These are phyloP conservation scores for Calycopis cecrops DNA, from an alignment of 1,140 invertebrate genomes.

Conservation along the genomic window DNA sequence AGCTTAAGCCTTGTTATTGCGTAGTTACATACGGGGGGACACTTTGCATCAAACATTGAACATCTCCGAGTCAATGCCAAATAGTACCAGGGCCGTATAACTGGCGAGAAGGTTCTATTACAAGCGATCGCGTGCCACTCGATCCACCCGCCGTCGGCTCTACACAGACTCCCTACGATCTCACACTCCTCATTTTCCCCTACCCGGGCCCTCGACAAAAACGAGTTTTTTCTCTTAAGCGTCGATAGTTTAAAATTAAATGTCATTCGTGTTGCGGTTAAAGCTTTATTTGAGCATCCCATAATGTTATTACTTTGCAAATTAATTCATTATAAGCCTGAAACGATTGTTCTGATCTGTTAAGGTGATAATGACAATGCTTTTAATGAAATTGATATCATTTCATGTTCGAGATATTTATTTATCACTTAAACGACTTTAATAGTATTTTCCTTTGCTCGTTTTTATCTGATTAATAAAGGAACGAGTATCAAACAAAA, in stretches of 20 bases:
- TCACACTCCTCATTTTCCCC: conserved; percentile 38
- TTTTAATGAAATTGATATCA: conserved; percentile 68
- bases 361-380: conserved; percentile 53
- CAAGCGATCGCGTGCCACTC: conserved; percentile 25
- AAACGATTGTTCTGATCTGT: conserved; percentile 55
- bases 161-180: conserved; percentile 34
- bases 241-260: conserved; percentile 70
- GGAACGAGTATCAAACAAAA: no score
- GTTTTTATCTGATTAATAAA: no score
- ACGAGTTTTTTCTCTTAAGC: conserved; percentile 18
- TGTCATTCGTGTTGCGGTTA: conserved; percentile 64
- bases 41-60: neutral
- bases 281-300: conserved; percentile 62
- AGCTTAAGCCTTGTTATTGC: no score
- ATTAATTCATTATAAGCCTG: conserved; percentile 62
- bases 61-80: conserved; percentile 68
- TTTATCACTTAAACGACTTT: conserved; percentile 9
- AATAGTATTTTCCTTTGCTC: no score
- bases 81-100: conserved; percentile 58
- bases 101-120: conserved; percentile 40
- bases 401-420: conserved; percentile 32
- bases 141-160: conserved; percentile 23
- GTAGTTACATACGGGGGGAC: no score
- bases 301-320: conserved; percentile 65
- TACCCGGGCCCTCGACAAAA: conserved; percentile 42